These are phyloP conservation scores for Cebus imitator DNA, from an alignment of 2,113 vertebrate genomes.

Conservation along the genomic window DNA sequence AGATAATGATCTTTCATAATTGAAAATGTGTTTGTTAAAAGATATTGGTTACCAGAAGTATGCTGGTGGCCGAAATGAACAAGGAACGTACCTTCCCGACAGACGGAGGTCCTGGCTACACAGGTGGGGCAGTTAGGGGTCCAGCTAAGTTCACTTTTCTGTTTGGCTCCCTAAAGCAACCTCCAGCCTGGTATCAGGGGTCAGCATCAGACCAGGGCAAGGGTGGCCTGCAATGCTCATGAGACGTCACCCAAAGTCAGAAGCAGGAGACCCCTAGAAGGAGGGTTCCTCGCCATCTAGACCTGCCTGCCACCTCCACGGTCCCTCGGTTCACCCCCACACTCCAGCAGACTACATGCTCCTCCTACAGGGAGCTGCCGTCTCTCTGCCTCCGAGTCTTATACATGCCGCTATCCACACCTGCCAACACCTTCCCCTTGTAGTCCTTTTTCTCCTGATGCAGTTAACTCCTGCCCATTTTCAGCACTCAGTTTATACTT, in stretches of 20 bases:
- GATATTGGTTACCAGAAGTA: not conserved
- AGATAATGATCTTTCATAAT: not conserved
- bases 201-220: not conserved
- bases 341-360: too few relatives aligned
- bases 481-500: not conserved
- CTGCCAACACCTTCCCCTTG: not conserved
- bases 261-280: not conserved
- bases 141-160: not conserved
- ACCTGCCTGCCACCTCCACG: not conserved
- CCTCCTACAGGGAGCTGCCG: not conserved
- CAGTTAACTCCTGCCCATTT: not conserved
- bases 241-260: not conserved
- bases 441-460: not conserved
- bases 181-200: not conserved
- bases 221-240: not conserved
- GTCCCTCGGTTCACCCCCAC: too few relatives aligned
- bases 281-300: too few relatives aligned
- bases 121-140: too few relatives aligned
- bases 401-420: rapidly evolving
- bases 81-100: not conserved
- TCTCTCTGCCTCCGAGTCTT: not conserved
- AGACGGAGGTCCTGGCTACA: too few relatives aligned
- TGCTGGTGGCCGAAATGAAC: not conserved
- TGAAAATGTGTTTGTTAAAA: not conserved
- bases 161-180: not conserved